Conservation (phyloP, 2,888 invertebrate genomes). For the Caenorhabditis sp. region DNA sequence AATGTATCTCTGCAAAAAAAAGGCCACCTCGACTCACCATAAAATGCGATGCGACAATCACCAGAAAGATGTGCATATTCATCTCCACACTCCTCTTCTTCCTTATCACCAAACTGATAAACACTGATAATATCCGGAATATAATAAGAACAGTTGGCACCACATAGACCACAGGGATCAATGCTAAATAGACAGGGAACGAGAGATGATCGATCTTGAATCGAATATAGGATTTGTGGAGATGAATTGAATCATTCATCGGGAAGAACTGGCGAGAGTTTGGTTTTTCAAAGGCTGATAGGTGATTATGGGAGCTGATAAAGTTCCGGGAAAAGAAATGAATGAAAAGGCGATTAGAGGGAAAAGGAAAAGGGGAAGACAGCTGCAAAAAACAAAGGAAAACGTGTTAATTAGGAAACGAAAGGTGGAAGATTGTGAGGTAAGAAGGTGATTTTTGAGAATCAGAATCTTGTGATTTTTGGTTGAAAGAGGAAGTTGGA, state of each 20-base stretch:
- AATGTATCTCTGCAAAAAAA: too few relatives aligned
- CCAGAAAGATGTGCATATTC: slow-evolving; percentile 2
- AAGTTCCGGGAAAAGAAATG: not conserved
- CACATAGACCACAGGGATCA: slow-evolving; percentile 9
- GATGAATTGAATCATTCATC: slow-evolving; percentile 7
- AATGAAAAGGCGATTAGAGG: too few relatives aligned
- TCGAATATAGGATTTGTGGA: not conserved
- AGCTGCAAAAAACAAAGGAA: slow-evolving; percentile 5
- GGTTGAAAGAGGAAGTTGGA: too few relatives aligned
- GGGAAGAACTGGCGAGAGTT: not conserved
- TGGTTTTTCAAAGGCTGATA: not conserved
- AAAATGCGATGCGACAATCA: slow-evolving; percentile 11
- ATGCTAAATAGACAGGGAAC: slow-evolving; percentile 9
- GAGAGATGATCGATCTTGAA: slow-evolving; percentile 1
- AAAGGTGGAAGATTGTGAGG: too few relatives aligned
- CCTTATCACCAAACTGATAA: not conserved
- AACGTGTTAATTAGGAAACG: not conserved
- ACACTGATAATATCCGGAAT: not conserved
- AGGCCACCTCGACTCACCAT: slow-evolving; percentile 29
- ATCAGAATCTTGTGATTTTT: too few relatives aligned
- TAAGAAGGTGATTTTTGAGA: too few relatives aligned
- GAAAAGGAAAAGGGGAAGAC: not conserved
- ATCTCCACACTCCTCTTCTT: not conserved
- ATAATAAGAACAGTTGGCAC: slow-evolving; percentile 1
- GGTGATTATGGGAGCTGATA: not conserved